Conservation (phyloP, 2,888 invertebrate species). For the Apocheima hispidaria region DNA sequence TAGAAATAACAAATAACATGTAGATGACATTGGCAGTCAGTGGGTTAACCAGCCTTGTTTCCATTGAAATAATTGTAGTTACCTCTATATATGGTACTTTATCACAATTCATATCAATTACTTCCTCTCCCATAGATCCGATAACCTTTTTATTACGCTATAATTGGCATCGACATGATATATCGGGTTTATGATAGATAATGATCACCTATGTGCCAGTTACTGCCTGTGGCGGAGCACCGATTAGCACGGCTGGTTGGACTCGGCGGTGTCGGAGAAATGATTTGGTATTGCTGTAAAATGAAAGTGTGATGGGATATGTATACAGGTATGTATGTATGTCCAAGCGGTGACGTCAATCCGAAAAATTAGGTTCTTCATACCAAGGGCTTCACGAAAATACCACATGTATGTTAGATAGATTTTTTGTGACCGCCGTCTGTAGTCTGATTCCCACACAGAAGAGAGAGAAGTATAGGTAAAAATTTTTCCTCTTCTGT, state of each 20-base stretch:
- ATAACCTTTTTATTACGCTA: slow-evolving; percentile 30
- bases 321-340: no score
- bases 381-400: no score
- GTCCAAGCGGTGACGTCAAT: no score
- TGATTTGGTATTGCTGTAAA: not conserved
- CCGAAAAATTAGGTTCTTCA: no score
- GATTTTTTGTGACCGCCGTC: no score
- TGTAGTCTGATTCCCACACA: no score
- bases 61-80: slow-evolving; percentile 3
- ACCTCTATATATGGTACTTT: slow-evolving; percentile 25
- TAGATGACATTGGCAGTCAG: no score
- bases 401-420: no score
- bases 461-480: no score
- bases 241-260: slow-evolving; percentile 8
- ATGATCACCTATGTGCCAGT: slow-evolving; percentile 28
- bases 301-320: not conserved
- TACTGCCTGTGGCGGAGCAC: not conserved
- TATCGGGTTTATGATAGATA: slow-evolving; percentile 35
- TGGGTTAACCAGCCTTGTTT: not conserved
- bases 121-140: slow-evolving; percentile 17
- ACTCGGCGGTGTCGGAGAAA: slow-evolving; percentile 7
- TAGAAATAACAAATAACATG: no score
- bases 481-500: no score
- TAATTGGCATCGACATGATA: slow-evolving; percentile 29
- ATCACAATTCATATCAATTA: slow-evolving; percentile 35